phyloP scores from a whole-genome alignment of 1,140 invertebrate species.

The Pseudobourletiella spinata region DNA sequence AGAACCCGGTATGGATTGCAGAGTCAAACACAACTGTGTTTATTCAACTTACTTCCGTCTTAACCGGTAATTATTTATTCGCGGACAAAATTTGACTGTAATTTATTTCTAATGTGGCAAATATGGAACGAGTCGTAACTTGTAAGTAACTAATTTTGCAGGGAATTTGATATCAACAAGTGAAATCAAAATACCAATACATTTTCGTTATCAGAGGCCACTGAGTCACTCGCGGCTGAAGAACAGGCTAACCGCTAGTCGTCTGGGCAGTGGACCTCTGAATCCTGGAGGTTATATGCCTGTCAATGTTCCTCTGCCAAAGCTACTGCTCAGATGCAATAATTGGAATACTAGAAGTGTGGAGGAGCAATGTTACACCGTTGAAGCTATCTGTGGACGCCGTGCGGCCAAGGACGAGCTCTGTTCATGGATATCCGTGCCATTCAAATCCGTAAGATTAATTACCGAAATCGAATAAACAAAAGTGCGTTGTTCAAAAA shows the following conservation, averaged over 20 bases:
- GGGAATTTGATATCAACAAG: constrained; percentile 32
- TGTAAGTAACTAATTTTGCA: constrained; percentile 1
- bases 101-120: too few relatives aligned
- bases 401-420: background rate
- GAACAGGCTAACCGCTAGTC: constrained; percentile 3
- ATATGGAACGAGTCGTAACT: too few relatives aligned
- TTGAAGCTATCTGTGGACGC: constrained; percentile 20
- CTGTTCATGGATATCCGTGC: constrained; percentile 29
- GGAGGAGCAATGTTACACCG: constrained; percentile 23
- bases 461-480: too few relatives aligned
- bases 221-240: constrained; percentile 31
- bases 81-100: too few relatives aligned
- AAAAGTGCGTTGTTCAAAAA: too few relatives aligned
- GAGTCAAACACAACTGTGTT: constrained; percentile 34
- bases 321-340: constrained; percentile 26
- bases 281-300: constrained; percentile 26
- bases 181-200: constrained; percentile 28
- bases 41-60: constrained; percentile 23
- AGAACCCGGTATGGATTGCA: constrained; percentile 28
- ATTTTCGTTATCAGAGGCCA: constrained; percentile 34
- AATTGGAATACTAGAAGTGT: constrained; percentile 17
- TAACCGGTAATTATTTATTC: too few relatives aligned
- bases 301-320: constrained; percentile 30
- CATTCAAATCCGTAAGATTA: constrained; percentile 32
- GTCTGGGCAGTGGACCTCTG: background rate